These are phyloP conservation scores for Agrochola lota DNA, from an alignment of 2,888 invertebrate genomes.

Conservation along the genomic window DNA sequence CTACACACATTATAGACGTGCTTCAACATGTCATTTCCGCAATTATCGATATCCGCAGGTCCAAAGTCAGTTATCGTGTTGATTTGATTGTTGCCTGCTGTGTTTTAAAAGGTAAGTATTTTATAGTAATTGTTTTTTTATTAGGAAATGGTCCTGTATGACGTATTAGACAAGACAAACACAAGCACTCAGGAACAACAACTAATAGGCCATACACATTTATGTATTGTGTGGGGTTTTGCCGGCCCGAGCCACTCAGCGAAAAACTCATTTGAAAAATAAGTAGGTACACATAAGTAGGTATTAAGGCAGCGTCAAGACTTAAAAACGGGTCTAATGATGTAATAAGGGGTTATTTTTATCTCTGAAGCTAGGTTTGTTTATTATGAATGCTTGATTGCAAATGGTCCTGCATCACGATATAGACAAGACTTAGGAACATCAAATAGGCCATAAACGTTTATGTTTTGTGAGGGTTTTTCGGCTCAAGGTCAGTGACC, in stretches of 20 bases:
- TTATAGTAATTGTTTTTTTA: no score
- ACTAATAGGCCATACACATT: no score
- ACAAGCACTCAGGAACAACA: no score
- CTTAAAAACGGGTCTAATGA: no score
- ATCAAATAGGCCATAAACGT: no score
- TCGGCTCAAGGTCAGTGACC: not conserved
- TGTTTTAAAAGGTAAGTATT: slow-evolving; percentile 22
- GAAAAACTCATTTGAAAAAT: no score
- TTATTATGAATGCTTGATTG: no score
- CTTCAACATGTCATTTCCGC: slow-evolving; percentile 31
- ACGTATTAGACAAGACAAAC: not conserved
- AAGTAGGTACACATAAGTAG: no score
- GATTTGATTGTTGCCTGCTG: slow-evolving; percentile 1
- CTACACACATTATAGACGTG: slow-evolving; percentile 19
- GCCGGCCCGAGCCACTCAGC: no score
- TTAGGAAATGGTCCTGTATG: not conserved
- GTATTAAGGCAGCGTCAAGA: no score
- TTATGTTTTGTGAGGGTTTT: not conserved
- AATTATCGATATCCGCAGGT: slow-evolving; percentile 12
- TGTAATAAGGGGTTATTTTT: no score
- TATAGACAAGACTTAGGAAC: not conserved
- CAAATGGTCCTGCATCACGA: not conserved
- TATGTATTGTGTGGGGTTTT: not conserved
- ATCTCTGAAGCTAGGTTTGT: no score
- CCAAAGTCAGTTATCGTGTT: slow-evolving; percentile 14